Evolutionary conservation across 2,797 vertebrate genomes (phyloP), one percentile per base, ranked within the genome.

Genomic region (Labeo calbasu): DNA sequence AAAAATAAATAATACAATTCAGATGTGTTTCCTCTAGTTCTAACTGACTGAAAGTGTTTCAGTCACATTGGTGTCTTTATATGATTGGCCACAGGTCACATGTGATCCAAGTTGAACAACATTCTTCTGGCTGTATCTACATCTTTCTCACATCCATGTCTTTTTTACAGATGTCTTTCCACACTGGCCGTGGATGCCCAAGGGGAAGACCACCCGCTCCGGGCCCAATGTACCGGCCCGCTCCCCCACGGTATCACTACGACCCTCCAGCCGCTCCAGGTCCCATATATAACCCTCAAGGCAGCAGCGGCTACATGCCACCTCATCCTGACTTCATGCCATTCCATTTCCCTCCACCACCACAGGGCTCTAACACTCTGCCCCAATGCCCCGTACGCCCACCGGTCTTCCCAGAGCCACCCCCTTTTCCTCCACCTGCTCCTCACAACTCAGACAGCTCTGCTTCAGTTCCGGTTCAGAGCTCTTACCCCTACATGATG

Each of bases 401-500:
- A 0, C 96, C 97, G 73, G 96, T 95, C 70, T 99, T 97, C 70
- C 95, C 96, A 0, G 96, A 97, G 0, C 96, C 96, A 0, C 98
- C 97, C 0, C 97, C 95, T 88, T 99, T 97, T 8, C 97, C 97
- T 4, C 97, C 97, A 2, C 97, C 97, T 0, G 96, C 97, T 0
- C 89, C 96, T 68, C 96, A 96, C 59, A 93, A 90, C 81, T 92
- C 96, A 0, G 91, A 92, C 13, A 96, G 90, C 11, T 90, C 91
- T 23, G 59, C 93, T 0, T 88, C 92, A 46, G 90, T 95, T 9
- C 88, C 95, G 0, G 91, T 95, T 76, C 97, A 97, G 79, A 95
- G 92, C 71, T 84, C 96, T 0, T 98, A 97, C 86, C 96, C 96
- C 14, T 98, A 97, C 86, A 95, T 98, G 96, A 94, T 98, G 93